Conservation (phyloP, 2,888 invertebrate species). For the Tachina fera region DNA sequence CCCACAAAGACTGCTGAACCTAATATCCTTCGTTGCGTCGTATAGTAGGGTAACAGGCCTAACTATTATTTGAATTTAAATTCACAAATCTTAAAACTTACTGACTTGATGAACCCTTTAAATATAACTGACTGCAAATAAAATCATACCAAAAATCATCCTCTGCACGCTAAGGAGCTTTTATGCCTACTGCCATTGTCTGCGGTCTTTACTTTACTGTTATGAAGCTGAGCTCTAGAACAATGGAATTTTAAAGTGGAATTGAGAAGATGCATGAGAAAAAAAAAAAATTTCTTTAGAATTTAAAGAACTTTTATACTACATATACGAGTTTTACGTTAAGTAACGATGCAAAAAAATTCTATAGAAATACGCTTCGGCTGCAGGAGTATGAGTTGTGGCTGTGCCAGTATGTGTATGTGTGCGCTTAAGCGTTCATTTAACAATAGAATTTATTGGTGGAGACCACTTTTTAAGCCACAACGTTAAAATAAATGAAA, state of each 20-base stretch:
- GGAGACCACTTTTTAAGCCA: constrained; percentile 49
- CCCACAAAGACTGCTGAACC: no score
- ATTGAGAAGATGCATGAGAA: background rate
- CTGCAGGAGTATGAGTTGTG: background rate
- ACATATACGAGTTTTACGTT: constrained; percentile 14
- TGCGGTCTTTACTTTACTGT: background rate
- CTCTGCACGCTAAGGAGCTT: background rate
- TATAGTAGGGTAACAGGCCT: no score
- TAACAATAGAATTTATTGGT: constrained; percentile 62
- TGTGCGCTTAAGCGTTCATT: constrained; percentile 1
- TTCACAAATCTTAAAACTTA: constrained; percentile 4
- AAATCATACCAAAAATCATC: background rate
- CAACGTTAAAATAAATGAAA: constrained; percentile 31
- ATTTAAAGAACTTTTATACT: constrained; percentile 16
- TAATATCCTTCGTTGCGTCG: no score
- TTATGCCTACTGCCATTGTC: constrained; percentile 34
- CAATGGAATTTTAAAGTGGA: constrained; percentile 58
- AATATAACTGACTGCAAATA: background rate
- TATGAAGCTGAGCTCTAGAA: constrained; percentile 34
- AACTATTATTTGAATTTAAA: constrained; percentile 25
- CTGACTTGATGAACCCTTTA: background rate
- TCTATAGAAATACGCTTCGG: constrained; percentile 42
- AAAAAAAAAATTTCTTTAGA: constrained; percentile 19
- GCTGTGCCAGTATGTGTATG: background rate
- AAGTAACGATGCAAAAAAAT: constrained; percentile 18